Evolutionary conservation across 2,888 invertebrate genomes (phyloP).

Genomic region (Ormyrus labotus): DNA sequence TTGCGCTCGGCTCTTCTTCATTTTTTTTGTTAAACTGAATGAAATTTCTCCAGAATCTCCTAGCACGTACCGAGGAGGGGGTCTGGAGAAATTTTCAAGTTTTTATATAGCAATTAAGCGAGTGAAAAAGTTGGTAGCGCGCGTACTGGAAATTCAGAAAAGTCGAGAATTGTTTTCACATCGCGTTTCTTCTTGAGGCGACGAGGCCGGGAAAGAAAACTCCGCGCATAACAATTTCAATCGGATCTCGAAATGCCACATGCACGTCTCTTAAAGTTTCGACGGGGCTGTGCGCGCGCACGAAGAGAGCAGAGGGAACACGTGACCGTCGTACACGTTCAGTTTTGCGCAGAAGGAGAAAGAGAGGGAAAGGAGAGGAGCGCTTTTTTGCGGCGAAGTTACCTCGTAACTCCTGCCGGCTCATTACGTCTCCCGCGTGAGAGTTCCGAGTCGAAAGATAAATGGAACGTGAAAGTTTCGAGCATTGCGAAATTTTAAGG

Average conservation of each 20-base stretch:
- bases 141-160: constrained; percentile 11
- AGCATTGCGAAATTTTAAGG: constrained; percentile 59
- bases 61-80: too few relatives aligned
- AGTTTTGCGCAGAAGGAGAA: constrained; percentile 1
- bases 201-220: constrained; percentile 36
- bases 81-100: constrained; percentile 20
- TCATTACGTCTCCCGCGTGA: constrained; percentile 59
- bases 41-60: too few relatives aligned
- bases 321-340: constrained; percentile 52
- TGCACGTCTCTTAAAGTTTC: constrained; percentile 52
- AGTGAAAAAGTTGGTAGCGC: constrained; percentile 1
- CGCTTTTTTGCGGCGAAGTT: constrained; percentile 58
- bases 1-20: too few relatives aligned
- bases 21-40: too few relatives aligned
- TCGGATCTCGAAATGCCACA: constrained; percentile 58
- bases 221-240: constrained; percentile 58
- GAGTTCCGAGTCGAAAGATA: constrained; percentile 59
- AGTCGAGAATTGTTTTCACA: constrained; percentile 54
- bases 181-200: constrained; percentile 34
- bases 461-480: constrained; percentile 60
- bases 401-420: constrained; percentile 60
- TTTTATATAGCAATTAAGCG: constrained; percentile 44
- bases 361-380: constrained; percentile 11
- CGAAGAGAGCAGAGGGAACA: constrained; percentile 46
- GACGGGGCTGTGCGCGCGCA: constrained; percentile 13